Evolutionary conservation across 2,888 invertebrate species (phyloP).

Genomic region (Brachyopa scutellaris): DNA sequence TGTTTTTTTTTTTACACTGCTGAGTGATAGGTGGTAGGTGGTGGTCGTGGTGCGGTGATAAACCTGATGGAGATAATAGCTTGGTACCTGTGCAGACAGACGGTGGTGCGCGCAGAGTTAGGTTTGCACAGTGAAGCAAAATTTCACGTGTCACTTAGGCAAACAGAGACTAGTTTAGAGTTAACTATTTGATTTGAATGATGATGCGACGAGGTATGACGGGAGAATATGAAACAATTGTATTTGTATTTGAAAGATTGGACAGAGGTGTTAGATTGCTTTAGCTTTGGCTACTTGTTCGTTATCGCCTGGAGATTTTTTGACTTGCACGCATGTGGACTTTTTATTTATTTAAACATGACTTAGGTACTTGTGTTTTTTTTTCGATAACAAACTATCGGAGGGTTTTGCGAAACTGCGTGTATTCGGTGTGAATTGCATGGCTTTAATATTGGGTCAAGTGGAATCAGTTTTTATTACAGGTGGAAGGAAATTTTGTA

Average conservation of each 20-base stretch:
- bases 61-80: not conserved
- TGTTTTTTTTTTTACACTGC: not conserved
- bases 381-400: constrained; percentile 33
- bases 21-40: too few species aligned
- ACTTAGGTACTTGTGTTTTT: constrained; percentile 19
- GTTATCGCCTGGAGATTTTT: constrained; percentile 36
- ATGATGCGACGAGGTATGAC: not conserved
- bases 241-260: constrained; percentile 15
- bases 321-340: constrained; percentile 9
- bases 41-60: constrained; percentile 4
- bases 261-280: not conserved
- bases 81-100: constrained; percentile 3
- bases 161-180: constrained; percentile 10
- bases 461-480: not conserved
- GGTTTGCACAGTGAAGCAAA: too few species aligned
- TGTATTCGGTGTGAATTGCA: constrained; percentile 22
- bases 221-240: not conserved
- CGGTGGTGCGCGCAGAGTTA: not conserved
- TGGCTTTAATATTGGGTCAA: constrained; percentile 42
- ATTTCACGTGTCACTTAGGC: constrained; percentile 17
- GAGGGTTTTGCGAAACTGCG: constrained; percentile 13
- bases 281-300: not conserved
- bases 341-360: not conserved
- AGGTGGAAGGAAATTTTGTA: not conserved
- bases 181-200: not conserved